These are phyloP conservation scores for Apoda limacodes DNA, from an alignment of 2,888 invertebrate species.

Conservation along the genomic window DNA sequence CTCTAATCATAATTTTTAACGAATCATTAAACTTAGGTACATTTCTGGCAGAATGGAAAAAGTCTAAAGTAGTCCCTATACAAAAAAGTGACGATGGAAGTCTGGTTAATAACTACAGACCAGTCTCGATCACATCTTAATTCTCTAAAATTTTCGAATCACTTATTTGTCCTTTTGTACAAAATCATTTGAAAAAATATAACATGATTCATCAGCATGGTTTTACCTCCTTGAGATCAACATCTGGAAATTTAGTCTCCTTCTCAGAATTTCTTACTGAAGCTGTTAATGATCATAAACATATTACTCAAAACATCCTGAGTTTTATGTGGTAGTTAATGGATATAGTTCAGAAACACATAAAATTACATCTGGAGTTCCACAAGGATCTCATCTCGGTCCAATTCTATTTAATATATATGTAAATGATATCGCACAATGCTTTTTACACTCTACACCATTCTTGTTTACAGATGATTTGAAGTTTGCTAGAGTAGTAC, in stretches of 20 bases:
- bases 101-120: no score
- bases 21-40: slow-evolving; percentile 4
- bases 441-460: no score
- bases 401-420: no score
- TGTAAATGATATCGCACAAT: no score
- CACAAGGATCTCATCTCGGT: no score
- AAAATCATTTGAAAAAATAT: slow-evolving; percentile 6
- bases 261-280: slow-evolving; percentile 3
- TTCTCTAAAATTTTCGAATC: slow-evolving; percentile 7
- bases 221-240: slow-evolving; percentile 4
- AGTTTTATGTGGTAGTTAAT: no score
- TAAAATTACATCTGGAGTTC: no score
- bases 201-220: slow-evolving; percentile 4
- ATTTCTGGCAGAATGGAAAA: slow-evolving; percentile 7
- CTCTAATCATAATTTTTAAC: slow-evolving; percentile 8
- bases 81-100: slow-evolving; percentile 4
- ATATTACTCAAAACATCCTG: no score
- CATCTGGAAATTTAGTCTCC: slow-evolving; percentile 3
- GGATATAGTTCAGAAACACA: no score
- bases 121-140: no score
- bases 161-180: slow-evolving; percentile 3
- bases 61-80: slow-evolving; percentile 9
- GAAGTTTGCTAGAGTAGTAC: no score
- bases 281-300: slow-evolving; percentile 3
- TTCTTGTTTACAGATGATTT: no score